A percentile compares a stretch with the other conserved stretches of the same genome.
Evolutionary conservation across 2,113 vertebrate species (phyloP).

Genomic region (Megaceryle torquata): DNA sequence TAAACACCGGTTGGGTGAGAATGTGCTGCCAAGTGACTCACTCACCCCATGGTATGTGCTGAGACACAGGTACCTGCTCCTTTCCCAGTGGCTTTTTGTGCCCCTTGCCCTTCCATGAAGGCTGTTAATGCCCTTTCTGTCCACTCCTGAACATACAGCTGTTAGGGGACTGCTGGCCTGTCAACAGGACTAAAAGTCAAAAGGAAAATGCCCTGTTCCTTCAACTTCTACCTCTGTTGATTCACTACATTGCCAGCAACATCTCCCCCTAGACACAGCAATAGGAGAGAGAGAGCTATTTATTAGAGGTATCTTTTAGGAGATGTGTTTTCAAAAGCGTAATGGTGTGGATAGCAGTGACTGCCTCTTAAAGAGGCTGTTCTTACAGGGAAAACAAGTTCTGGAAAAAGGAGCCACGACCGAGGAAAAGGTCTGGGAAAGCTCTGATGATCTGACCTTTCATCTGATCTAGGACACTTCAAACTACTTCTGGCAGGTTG

Average conservation of each 20-base stretch:
- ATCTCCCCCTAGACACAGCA: fast-evolving
- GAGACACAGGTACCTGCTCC: background rate
- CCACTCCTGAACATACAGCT: background rate
- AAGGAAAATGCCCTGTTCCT: background rate
- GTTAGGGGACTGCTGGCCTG: background rate
- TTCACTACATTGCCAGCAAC: background rate
- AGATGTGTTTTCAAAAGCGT: background rate
- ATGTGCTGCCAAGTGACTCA: background rate
- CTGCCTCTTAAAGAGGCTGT: background rate
- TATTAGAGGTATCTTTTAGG: background rate
- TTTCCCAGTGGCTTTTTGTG: background rate
- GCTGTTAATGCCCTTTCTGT: background rate
- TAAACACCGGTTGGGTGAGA: background rate
- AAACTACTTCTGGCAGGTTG: background rate
- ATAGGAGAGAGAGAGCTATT: background rate
- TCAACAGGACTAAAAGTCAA: no score
- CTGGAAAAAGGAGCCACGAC: background rate
- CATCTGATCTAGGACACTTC: background rate
- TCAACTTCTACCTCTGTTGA: background rate
- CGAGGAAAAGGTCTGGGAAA: background rate
- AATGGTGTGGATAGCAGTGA: background rate
- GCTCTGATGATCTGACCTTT: background rate
- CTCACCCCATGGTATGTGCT: background rate
- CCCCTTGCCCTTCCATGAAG: background rate
- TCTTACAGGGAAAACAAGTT: background rate